Evolutionary conservation across 64 coral and sea anemone species (phyloP), one percentile per base, ranked within the genome.

Genomic region (Montipora sp.): DNA sequence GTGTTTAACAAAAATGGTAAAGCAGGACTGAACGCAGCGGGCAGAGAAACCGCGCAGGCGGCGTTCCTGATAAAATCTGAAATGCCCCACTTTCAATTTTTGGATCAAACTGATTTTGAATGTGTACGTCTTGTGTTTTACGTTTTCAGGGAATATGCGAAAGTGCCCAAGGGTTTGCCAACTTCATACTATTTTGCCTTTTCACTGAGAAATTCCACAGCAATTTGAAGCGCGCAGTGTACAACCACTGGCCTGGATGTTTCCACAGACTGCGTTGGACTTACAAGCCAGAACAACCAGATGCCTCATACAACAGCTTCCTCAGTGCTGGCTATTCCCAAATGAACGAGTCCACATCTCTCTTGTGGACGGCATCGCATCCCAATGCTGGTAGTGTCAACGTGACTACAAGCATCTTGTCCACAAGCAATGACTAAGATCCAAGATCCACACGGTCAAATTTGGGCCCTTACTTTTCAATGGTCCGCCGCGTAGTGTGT

Each of bases 141-240:
- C 0, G 24, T 75, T 46, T 9, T 50, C 77, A 96, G 94, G 94
- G 94, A 4, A 19, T 96, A 8, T 90, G 94, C 24, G 94, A 96
- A 69, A 96, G 85, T 73, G 90, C 57, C 19, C 94, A 96, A 83
- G 94, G 94, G 14, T 96, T 96, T 83, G 90, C 94, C 68, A 96
- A 96, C 83, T 96, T 96, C 69, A 18, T 96, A 4, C 43, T 96
- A 45, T 96, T 96, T 76, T 96, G 94, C 63, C 83, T 92, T 20
- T 92, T 96, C 46, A 96, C 94, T 21, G 90, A 91, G 48, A 95
- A 81, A 81, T 90, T 91, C 16, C 72, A 89, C 27, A 89, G 11
- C 43, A 89, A 79, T 47, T 63, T 89, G 44, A 36, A 19, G 18
- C 0, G 24, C 14, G 72, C 68, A 9, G 0, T 71, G 68, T 71